Conservation (phyloP, 2,888 invertebrate genomes). For the Nemoura dubitans region DNA sequence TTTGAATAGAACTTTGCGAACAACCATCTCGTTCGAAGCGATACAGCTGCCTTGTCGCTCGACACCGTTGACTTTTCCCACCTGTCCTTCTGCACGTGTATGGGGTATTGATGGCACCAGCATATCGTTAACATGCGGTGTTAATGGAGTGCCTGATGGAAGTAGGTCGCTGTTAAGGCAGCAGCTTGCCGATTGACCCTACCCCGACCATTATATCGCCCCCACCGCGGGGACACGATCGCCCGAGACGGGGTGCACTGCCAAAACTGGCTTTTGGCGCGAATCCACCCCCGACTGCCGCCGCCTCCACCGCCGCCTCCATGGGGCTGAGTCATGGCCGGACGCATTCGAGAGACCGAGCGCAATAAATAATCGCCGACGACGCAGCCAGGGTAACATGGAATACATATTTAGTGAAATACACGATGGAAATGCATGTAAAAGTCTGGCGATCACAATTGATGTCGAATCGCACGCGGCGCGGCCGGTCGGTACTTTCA, state of each 20-base stretch:
- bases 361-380: conserved; percentile 32
- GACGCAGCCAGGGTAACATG: conserved; percentile 7
- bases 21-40: background rate
- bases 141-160: background rate
- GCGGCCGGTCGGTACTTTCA: background rate
- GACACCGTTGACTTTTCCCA: background rate
- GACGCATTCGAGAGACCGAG: conserved; percentile 21
- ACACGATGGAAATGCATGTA: conserved; percentile 30
- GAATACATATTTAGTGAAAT: conserved; percentile 38
- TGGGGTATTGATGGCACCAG: background rate
- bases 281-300: background rate
- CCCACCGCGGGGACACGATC: background rate
- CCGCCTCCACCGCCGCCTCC: background rate
- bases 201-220: conserved; percentile 24
- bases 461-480: background rate
- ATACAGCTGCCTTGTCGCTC: background rate
- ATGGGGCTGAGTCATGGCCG: conserved; percentile 16
- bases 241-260: conserved; percentile 23
- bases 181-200: conserved; percentile 19
- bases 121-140: background rate
- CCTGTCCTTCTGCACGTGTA: background rate
- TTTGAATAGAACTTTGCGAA: background rate
- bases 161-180: conserved; percentile 13
- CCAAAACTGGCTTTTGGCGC: conserved; percentile 35
- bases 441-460: conserved; percentile 12